phyloP scores from a whole-genome alignment of 2,797 vertebrate genomes.

The Myioborus melanocephalus region DNA sequence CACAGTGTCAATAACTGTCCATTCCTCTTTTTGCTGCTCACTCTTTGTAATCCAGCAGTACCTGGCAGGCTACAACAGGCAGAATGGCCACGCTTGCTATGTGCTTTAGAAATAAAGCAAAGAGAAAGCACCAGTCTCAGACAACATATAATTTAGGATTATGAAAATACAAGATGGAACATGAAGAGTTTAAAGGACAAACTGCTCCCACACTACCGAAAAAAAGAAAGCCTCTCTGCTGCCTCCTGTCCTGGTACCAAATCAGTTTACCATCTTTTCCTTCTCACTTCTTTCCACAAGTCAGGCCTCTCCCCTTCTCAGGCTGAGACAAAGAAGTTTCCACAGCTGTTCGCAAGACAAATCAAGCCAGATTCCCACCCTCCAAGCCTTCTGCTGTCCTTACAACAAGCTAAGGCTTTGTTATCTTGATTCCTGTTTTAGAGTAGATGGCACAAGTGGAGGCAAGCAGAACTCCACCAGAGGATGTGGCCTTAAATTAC shows the following conservation, averaged over 20 bases:
- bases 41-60: not conserved
- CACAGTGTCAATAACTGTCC: not conserved
- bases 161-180: not conserved
- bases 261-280: not conserved
- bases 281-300: not conserved
- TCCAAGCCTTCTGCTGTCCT: not conserved
- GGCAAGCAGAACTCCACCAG: not conserved
- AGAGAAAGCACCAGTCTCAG: not conserved
- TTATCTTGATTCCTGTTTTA: not conserved
- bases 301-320: not conserved
- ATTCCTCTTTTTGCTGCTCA: not conserved
- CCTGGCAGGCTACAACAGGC: not conserved
- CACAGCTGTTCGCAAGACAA: not conserved
- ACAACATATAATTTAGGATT: not conserved
- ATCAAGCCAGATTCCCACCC: not conserved
- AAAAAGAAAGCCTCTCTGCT: not conserved
- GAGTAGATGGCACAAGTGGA: not conserved
- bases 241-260: not conserved
- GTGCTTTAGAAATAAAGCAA: not conserved
- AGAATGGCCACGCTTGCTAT: not conserved
- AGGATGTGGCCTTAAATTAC: not conserved
- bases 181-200: not conserved
- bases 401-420: not conserved
- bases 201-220: not conserved
- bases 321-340: not conserved